Evolutionary conservation across 2,888 invertebrate species (phyloP).

Genomic region (Synanthedon andrenaeformis): DNA sequence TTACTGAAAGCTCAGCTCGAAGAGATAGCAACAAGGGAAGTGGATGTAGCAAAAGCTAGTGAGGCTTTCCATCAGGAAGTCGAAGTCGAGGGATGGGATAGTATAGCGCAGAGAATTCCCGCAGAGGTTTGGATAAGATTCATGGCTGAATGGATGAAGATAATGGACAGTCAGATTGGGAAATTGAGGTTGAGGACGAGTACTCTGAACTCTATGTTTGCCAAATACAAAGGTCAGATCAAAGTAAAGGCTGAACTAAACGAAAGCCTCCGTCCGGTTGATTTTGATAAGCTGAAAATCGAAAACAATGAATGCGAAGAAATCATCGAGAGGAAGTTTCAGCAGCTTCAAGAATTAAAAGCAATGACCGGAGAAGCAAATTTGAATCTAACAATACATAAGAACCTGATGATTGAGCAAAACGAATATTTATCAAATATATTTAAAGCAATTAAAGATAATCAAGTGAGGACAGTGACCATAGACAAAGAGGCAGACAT

Average conservation of each 20-base stretch:
- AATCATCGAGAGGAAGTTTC: slow-evolving; percentile 66
- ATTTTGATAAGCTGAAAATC: slow-evolving; percentile 74
- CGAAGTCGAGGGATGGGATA: slow-evolving; percentile 64
- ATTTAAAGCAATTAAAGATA: slow-evolving; percentile 42
- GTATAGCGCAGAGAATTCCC: slow-evolving; percentile 72
- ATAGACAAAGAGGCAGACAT: slow-evolving; percentile 46
- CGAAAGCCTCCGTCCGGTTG: slow-evolving; percentile 70
- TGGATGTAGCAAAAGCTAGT: slow-evolving; percentile 57
- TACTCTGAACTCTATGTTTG: slow-evolving; percentile 64
- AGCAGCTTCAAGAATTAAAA: slow-evolving; percentile 67
- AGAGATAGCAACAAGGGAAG: slow-evolving; percentile 63
- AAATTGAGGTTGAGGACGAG: slow-evolving; percentile 70
- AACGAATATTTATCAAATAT: slow-evolving; percentile 49
- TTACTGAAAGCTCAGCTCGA: slow-evolving; percentile 64
- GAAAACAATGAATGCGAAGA: slow-evolving; percentile 66
- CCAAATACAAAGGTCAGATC: slow-evolving; percentile 65
- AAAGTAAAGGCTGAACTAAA: slow-evolving; percentile 69
- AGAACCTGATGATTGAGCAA: slow-evolving; percentile 67
- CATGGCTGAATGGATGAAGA: slow-evolving; percentile 73
- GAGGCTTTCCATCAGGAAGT: slow-evolving; percentile 64
- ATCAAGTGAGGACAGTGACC: slow-evolving; percentile 40
- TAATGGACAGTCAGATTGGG: slow-evolving; percentile 65
- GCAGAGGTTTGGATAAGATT: slow-evolving; percentile 72
- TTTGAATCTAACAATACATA: slow-evolving; percentile 65
- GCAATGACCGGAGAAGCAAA: slow-evolving; percentile 72